Conservation (phyloP, 1,140 invertebrate genomes). For the Euwallacea similis region DNA sequence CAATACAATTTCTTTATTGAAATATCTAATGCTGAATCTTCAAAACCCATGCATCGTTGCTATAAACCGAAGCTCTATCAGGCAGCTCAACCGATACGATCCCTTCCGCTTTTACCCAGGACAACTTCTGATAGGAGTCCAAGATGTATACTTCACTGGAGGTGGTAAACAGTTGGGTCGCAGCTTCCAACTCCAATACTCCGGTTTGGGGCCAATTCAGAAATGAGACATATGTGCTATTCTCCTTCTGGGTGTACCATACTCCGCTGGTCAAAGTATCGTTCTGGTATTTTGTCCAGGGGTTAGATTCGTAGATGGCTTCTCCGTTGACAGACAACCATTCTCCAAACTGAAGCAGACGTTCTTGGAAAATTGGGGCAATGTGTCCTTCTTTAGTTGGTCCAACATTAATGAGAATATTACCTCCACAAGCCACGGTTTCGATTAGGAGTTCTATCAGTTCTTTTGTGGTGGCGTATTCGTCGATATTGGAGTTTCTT, state of each 20-base stretch:
- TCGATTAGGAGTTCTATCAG: slow-evolving; percentile 72
- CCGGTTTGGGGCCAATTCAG: slow-evolving; percentile 66
- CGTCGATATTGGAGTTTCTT: slow-evolving; percentile 70
- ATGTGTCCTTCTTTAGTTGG: slow-evolving; percentile 90
- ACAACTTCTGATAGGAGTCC: slow-evolving; percentile 17
- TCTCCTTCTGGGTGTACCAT: slow-evolving; percentile 67
- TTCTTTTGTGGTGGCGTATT: slow-evolving; percentile 73
- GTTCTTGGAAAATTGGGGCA: slow-evolving; percentile 85
- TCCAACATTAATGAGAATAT: slow-evolving; percentile 87
- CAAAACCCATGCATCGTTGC: slow-evolving; percentile 48
- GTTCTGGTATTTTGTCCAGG: slow-evolving; percentile 84
- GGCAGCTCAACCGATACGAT: slow-evolving; percentile 45
- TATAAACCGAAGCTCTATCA: slow-evolving; percentile 43
- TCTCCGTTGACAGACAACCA: slow-evolving; percentile 88
- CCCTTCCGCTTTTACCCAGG: slow-evolving; percentile 45
- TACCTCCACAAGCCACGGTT: slow-evolving; percentile 87
- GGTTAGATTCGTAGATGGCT: slow-evolving; percentile 79
- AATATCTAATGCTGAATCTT: slow-evolving; percentile 35
- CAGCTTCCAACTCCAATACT: slow-evolving; percentile 46
- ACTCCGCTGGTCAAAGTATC: slow-evolving; percentile 71
- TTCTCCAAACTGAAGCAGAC: slow-evolving; percentile 69
- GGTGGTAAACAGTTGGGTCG: not conserved
- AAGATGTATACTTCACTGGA: not conserved
- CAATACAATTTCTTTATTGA: no score
- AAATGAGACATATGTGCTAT: slow-evolving; percentile 64